A percentile compares a stretch with the other conserved stretches of the same genome.
Conservation (phyloP, 2,113 vertebrate species). For the Setophaga kirtlandii region DNA sequence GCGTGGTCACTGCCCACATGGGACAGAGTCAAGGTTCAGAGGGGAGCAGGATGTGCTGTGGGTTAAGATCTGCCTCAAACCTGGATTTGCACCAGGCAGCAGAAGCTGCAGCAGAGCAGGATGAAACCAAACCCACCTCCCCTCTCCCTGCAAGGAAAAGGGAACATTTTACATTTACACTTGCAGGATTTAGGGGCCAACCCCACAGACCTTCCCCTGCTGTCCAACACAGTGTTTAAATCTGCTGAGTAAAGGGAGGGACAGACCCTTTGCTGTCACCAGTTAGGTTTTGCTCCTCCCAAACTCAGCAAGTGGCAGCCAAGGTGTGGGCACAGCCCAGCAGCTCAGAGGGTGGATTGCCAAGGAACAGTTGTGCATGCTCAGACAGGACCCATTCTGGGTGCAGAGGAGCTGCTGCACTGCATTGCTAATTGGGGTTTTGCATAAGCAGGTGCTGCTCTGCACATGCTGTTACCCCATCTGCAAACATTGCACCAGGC, state of each 20-base stretch:
- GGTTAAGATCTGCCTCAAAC: not conserved
- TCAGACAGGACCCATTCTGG: not conserved
- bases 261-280: not conserved
- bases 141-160: not conserved
- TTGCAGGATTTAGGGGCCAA: not conserved
- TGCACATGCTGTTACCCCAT: not conserved
- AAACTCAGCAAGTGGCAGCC: not conserved
- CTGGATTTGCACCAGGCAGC: not conserved
- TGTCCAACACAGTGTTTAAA: not conserved
- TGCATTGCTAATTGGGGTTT: not conserved
- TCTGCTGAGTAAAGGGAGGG: not conserved
- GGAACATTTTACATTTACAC: not conserved
- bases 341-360: not conserved
- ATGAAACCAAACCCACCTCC: not conserved
- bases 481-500: not conserved
- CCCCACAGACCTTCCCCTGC: not conserved
- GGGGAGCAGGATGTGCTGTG: not conserved
- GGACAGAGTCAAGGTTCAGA: not conserved
- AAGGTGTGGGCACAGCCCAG: not conserved
- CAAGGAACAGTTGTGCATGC: not conserved
- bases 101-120: fast-evolving
- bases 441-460: not conserved
- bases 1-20: fast-evolving
- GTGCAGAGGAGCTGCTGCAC: not conserved
- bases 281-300: not conserved